A percentile compares a stretch with the other conserved stretches of the same genome.
phyloP scores from a whole-genome alignment of 2,888 invertebrate species.

The Anorthoa munda region DNA sequence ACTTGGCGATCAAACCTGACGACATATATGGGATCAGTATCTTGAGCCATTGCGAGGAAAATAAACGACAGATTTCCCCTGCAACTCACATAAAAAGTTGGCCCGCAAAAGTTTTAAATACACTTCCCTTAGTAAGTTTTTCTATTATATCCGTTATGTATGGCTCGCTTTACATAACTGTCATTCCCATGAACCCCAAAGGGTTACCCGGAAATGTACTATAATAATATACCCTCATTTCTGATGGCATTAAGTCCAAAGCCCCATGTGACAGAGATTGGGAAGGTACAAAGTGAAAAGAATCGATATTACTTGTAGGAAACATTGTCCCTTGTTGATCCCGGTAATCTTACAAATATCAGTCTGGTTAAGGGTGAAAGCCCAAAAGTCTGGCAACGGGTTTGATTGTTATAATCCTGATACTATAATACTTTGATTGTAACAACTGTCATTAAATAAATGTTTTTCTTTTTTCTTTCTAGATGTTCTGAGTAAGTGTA shows the following conservation, averaged over 20 bases:
- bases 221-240: not conserved
- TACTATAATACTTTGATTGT: too few species aligned
- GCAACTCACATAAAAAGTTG: slow-evolving; percentile 26
- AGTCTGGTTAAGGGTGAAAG: too few species aligned
- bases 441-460: too few species aligned
- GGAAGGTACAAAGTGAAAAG: not conserved
- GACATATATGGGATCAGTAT: not conserved
- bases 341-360: too few species aligned
- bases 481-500: too few species aligned
- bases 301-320: too few species aligned
- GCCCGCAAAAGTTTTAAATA: slow-evolving; percentile 30
- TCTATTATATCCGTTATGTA: slow-evolving; percentile 28
- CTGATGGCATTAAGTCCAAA: not conserved
- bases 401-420: not conserved
- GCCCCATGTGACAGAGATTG: not conserved
- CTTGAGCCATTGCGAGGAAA: not conserved
- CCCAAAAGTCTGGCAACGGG: not conserved
- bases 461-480: too few species aligned
- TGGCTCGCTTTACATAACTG: slow-evolving; percentile 13
- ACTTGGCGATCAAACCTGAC: not conserved
- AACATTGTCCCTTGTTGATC: not conserved
- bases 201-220: slow-evolving; percentile 11
- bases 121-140: slow-evolving; percentile 31
- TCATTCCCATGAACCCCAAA: not conserved
- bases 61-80: slow-evolving; percentile 5